Base-by-base conservation (phyloP, 2,113 vertebrate species). In the Brachionichthys hirsutus region DNA sequence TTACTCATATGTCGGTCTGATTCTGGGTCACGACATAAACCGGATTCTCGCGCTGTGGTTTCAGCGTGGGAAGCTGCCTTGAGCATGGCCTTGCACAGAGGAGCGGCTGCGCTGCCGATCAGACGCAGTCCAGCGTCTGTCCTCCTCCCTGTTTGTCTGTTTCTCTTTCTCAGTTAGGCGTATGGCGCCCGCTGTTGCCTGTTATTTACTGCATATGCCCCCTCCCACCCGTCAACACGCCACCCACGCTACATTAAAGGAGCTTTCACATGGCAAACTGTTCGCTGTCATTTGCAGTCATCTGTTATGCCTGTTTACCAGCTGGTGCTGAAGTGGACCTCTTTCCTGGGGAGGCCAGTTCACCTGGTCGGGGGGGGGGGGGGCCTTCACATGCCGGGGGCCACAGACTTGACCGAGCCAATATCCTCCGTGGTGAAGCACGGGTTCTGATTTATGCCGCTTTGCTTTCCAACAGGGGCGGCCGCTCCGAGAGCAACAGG, bases 401-500 rank as follows among this genome's bases (percentile, higher is more conserved):
- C 24, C 24, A 8, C 24, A 30, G 24, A 60, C 57, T 56, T 70
- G 66, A 73, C 59, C 55, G 43, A 70, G 72, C 77, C 66, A 51
- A 47, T 73, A 50, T 59, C 62, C 70, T 78, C 54, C 83, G 73
- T 78, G 73, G 70, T 59, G 70, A 71, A 70, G 57, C 40, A 14
- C 50, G 55, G 62, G 61, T 62, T 80, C 74, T 86, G 79, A 84
- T 76, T 70, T 70, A 2, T 88, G 41, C 57, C 62, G 74, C 73
- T 88, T 61, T 91, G 69, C 61, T 85, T 76, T 76, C 71, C 80
- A 65, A 83, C 72, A 99, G 97, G 97, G 95, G 77, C 94, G 95
- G 78, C 95, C 96, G 43, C 89, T 98, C 79, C 88, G 92, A 84
- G 97, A 98, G 66, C 97, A 99, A 90, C 96, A 99, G 63, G 96